Evolutionary conservation across 2,797 vertebrate species (phyloP).

Genomic region (Eurystomus glaucurus): DNA sequence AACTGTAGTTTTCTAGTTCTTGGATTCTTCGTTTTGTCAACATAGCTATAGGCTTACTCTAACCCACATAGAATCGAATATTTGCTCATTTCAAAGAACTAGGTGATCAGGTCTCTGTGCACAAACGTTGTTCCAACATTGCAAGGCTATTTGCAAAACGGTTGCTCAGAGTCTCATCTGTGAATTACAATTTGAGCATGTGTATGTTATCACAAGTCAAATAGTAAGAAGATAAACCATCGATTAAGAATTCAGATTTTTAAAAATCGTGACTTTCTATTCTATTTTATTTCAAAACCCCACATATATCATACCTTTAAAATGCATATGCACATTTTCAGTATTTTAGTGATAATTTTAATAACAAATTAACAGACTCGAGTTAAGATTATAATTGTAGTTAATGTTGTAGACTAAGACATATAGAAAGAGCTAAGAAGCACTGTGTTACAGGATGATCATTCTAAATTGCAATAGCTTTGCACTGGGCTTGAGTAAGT

Average conservation of each 20-base stretch:
- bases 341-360: neutral
- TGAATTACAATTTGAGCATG: neutral
- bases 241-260: neutral
- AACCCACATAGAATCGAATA: neutral
- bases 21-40: neutral
- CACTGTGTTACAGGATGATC: neutral
- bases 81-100: conserved; percentile 14
- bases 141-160: neutral
- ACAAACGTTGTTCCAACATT: neutral
- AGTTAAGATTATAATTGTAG: neutral
- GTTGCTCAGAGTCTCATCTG: neutral
- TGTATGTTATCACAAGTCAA: neutral
- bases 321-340: neutral
- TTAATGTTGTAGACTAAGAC: neutral
- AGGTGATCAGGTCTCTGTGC: neutral
- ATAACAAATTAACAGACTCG: neutral
- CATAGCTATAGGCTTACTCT: neutral
- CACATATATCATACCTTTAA: neutral
- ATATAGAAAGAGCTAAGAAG: neutral
- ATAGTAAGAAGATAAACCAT: neutral
- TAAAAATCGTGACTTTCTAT: neutral
- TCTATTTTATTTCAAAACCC: neutral
- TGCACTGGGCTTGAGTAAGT: neutral
- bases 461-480: neutral
- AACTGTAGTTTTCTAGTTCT: neutral